phyloP scores from a whole-genome alignment of 2,888 invertebrate genomes.

The Chrysolina americana region DNA sequence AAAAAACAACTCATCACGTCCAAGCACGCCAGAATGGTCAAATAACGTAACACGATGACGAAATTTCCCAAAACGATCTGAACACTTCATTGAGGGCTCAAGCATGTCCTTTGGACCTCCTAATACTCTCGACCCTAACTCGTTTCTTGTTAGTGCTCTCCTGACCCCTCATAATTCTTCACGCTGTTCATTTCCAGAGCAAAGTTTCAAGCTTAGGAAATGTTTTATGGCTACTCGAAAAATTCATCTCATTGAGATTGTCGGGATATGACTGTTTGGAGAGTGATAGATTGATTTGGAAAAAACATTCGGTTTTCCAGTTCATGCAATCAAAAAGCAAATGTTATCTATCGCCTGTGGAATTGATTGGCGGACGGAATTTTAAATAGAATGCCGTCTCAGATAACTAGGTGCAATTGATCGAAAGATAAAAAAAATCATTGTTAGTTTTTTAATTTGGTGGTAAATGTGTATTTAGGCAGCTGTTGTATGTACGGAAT shows the following conservation, averaged over 20 bases:
- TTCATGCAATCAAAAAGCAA: not conserved
- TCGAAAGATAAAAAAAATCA: no score
- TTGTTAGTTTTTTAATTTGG: no score
- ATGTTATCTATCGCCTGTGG: not conserved
- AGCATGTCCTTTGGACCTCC: slow-evolving; percentile 48
- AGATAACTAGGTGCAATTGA: no score
- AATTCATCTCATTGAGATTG: slow-evolving; percentile 39
- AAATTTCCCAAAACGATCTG: slow-evolving; percentile 26
- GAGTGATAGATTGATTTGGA: not conserved
- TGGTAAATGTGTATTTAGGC: no score
- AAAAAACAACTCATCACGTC: slow-evolving; percentile 11
- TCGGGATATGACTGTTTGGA: slow-evolving; percentile 15
- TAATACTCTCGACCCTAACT: slow-evolving; percentile 52
- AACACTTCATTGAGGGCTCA: slow-evolving; percentile 50
- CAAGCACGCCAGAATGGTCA: slow-evolving; percentile 3
- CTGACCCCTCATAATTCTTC: slow-evolving; percentile 51
- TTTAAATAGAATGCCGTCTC: no score
- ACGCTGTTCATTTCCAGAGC: slow-evolving; percentile 45
- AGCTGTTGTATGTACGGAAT: no score
- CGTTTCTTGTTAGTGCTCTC: slow-evolving; percentile 54
- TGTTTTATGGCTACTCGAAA: slow-evolving; percentile 45
- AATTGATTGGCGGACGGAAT: no score
- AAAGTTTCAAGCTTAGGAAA: slow-evolving; percentile 43
- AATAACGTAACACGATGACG: slow-evolving; percentile 2
- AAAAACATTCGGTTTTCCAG: not conserved